A percentile compares a stretch with the other conserved stretches of the same genome.
These are phyloP conservation scores for Mobula hypostoma DNA, from an alignment of 2,113 vertebrate species.

Conservation along the genomic window DNA sequence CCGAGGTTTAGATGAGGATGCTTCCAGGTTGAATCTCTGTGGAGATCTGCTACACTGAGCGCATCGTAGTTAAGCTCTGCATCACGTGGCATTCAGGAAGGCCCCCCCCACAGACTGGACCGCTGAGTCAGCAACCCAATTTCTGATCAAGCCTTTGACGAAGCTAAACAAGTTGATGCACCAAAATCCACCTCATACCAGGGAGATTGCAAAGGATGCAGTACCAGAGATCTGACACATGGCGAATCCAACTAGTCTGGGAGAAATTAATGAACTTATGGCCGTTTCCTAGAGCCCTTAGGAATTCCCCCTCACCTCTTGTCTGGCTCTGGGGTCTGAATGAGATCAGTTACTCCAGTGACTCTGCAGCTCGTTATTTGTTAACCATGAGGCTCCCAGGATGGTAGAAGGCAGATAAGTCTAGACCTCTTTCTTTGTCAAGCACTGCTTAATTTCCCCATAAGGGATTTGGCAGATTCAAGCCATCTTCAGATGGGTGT, in stretches of 20 bases:
- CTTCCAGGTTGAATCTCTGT: too few species aligned
- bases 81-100: neutral
- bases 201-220: neutral
- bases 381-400: neutral
- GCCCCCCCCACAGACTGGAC: neutral
- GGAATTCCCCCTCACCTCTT: neutral
- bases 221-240: neutral
- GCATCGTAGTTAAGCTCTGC: neutral
- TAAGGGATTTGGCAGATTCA: too few species aligned
- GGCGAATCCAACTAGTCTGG: neutral
- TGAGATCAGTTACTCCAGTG: neutral
- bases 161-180: neutral
- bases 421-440: neutral
- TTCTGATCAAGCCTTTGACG: neutral
- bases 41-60: neutral
- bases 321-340: neutral
- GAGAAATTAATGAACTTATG: too few species aligned
- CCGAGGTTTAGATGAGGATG: too few species aligned
- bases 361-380: neutral
- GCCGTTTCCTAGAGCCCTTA: too few species aligned
- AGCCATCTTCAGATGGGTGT: neutral
- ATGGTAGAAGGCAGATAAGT: neutral
- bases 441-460: neutral
- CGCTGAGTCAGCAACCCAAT: neutral
- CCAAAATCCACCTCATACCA: neutral